Percentiles rank a stretch among this genome's conserved stretches.
Evolutionary conservation across 1,140 invertebrate species (phyloP).

Genomic region (Alviniconcha marisindica): DNA sequence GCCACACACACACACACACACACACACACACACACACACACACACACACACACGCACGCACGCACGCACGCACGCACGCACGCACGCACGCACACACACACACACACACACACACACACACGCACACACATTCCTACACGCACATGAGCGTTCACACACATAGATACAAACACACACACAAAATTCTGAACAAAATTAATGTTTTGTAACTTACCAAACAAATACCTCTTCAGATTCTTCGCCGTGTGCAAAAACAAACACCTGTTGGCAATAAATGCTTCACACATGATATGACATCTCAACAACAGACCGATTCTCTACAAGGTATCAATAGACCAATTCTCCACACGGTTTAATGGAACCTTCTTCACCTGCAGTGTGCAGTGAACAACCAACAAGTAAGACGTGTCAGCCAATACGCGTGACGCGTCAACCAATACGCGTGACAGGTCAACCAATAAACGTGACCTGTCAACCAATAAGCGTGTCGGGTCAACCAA

Average conservation of each 20-base stretch:
- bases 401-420: too few relatives aligned
- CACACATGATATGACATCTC: not conserved
- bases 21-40: conserved; percentile 13
- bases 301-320: not conserved
- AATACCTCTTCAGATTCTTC: not conserved
- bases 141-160: not conserved
- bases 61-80: conserved; percentile 19
- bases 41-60: conserved; percentile 12
- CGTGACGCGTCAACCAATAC: too few relatives aligned
- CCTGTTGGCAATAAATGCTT: not conserved
- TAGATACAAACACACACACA: not conserved
- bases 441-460: too few relatives aligned
- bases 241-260: not conserved
- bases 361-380: too few relatives aligned
- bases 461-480: too few relatives aligned
- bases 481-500: too few relatives aligned
- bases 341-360: too few relatives aligned
- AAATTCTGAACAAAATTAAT: too few relatives aligned
- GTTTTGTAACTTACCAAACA: not conserved
- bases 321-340: not conserved
- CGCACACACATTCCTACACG: conserved; percentile 16
- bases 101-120: conserved; percentile 27
- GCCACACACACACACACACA: conserved; percentile 11
- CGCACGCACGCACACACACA: conserved; percentile 21
- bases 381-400: too few relatives aligned